Base-by-base conservation (phyloP, 2,888 invertebrate genomes). In the Drosophila prostipennis region DNA sequence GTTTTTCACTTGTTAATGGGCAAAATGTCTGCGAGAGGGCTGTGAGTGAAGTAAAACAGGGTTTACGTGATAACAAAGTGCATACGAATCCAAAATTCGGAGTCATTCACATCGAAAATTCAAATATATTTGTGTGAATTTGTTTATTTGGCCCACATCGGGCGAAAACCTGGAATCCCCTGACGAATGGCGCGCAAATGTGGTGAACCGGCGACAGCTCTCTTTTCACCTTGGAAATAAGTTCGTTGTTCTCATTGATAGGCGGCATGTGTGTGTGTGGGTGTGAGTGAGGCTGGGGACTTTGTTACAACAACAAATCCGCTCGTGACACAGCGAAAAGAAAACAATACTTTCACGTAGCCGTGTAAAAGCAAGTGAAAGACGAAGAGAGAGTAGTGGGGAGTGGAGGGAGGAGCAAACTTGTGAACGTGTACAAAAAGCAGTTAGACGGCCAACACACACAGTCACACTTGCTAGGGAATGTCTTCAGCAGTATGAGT, bases 401-500 rank as follows among this genome's bases (percentile, higher is more conserved):
- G 51, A 72, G 68, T 40, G 10, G 19, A 19, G 6, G 42, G 19
- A 42, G 42, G 63, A 72, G 69, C 75, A 59, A 82, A 82, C 60
- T 86, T 80, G 80, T 78, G 84, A 82, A 83, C 87, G 87, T 86
- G 80, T 86, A 82, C 82, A 85, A 82, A 81, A 82, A 82, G 87
- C 64, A 80, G 87, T 79, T 85, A 72, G 73, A 83, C 87, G 54
- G 60, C 80, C 73, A 75, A 77, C 40, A 55, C 46, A 51, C 37
- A 65, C 80, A 75, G 69, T 75, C 36, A 52, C 52, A 45, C 26
- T 55, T 54, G 52, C 40, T 53, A 16, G n/a, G 36, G 69, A 70
- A 59, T 51, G 42, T 64, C 29, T 60, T 54, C 26, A 23, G 54
- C 11, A 60, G 51, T 72, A 65, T 74, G 68, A 56, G 56, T 87